Conservation (phyloP, 2,888 invertebrate species). For the Tiphia femorata region DNA sequence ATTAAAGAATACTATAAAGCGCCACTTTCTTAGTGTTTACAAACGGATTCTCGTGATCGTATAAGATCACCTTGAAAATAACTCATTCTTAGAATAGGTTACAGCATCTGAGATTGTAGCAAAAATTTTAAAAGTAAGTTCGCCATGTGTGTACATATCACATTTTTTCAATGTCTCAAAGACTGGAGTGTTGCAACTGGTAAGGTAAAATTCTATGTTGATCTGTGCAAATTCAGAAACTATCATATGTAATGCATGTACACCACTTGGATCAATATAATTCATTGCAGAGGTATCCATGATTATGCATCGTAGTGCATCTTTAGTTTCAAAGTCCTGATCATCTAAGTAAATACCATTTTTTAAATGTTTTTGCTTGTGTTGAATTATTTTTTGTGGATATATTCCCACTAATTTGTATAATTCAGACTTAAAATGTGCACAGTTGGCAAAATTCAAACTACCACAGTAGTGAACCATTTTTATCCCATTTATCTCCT, state of each 20-base stretch:
- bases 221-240: slow-evolving; percentile 71
- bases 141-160: slow-evolving; percentile 56
- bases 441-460: slow-evolving; percentile 77
- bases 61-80: slow-evolving; percentile 28
- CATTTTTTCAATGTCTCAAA: slow-evolving; percentile 66
- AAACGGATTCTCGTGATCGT: neutral
- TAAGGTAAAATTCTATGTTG: slow-evolving; percentile 72
- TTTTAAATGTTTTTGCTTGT: slow-evolving; percentile 66
- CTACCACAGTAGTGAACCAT: slow-evolving; percentile 79
- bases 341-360: slow-evolving; percentile 42
- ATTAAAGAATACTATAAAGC: too few species aligned
- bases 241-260: slow-evolving; percentile 71
- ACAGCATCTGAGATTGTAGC: slow-evolving; percentile 78
- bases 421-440: slow-evolving; percentile 72
- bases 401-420: slow-evolving; percentile 71
- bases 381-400: slow-evolving; percentile 69
- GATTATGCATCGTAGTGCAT: slow-evolving; percentile 65
- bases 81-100: slow-evolving; percentile 63
- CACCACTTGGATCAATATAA: slow-evolving; percentile 77
- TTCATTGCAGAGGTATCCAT: slow-evolving; percentile 76
- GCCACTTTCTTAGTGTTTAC: neutral
- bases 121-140: slow-evolving; percentile 70
- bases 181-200: slow-evolving; percentile 69
- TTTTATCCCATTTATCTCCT: slow-evolving; percentile 75
- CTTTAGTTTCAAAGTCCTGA: slow-evolving; percentile 41